These are phyloP conservation scores for Apeltes quadracus DNA, from an alignment of 2,113 vertebrate species.

Conservation along the genomic window DNA sequence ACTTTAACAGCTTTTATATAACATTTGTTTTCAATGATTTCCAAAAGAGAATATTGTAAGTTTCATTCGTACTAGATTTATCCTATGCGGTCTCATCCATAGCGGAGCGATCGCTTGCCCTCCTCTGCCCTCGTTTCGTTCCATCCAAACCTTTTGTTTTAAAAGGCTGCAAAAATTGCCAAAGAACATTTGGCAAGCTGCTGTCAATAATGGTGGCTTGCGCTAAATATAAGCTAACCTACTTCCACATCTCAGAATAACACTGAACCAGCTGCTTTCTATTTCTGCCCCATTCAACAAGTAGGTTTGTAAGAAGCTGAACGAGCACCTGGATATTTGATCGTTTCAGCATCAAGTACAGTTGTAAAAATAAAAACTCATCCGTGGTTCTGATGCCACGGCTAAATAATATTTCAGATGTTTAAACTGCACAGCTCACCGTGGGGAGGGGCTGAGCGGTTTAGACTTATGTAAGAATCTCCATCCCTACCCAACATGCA, in stretches of 20 bases:
- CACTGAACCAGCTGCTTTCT: conserved; percentile 57
- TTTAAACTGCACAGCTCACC: conserved; percentile 33
- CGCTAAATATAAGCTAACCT: conserved; percentile 76
- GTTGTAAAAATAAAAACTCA: conserved; percentile 3
- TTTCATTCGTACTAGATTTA: neutral
- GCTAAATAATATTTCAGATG: conserved; percentile 18
- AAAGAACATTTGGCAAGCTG: conserved; percentile 25
- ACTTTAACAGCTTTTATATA: neutral
- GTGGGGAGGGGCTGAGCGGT: conserved; percentile 22
- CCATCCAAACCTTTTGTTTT: conserved; percentile 32
- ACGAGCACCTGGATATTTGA: conserved; percentile 10
- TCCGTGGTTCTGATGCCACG: neutral
- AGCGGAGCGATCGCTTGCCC: neutral
- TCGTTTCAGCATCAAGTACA: conserved; percentile 9
- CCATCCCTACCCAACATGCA: conserved; percentile 30
- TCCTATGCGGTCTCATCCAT: neutral
- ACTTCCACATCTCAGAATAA: conserved; percentile 63
- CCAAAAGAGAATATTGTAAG: neutral
- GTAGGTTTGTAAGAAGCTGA: conserved; percentile 25
- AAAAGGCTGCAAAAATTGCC: conserved; percentile 15
- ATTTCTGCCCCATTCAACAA: conserved; percentile 39
- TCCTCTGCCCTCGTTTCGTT: conserved; percentile 16
- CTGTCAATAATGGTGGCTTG: conserved; percentile 26
- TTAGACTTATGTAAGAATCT: conserved; percentile 58
- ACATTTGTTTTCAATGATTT: neutral